These are phyloP conservation scores for Cordilura impudica DNA, from an alignment of 2,888 invertebrate species.

Conservation along the genomic window DNA sequence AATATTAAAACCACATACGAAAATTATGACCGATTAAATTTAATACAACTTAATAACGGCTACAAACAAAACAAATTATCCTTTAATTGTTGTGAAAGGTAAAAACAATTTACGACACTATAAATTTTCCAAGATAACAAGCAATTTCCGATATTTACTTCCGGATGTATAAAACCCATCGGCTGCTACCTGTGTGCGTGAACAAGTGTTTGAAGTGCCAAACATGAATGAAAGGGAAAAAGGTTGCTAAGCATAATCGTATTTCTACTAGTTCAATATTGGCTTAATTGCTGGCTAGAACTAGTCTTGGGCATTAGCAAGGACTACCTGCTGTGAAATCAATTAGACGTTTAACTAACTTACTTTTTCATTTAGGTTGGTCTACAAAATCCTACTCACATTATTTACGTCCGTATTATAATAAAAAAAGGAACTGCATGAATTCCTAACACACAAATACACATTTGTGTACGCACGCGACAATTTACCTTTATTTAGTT, in stretches of 20 bases:
- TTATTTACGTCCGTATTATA: conserved; percentile 10
- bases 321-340: conserved; percentile 75
- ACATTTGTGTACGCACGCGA: conserved; percentile 58
- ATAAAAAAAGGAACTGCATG: conserved; percentile 15
- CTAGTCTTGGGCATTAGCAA: conserved; percentile 5
- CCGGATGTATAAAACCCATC: conserved; percentile 63
- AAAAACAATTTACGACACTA: conserved; percentile 70
- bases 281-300: conserved; percentile 48
- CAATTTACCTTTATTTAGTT: conserved; percentile 52
- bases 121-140: conserved; percentile 73
- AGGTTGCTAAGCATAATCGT: neutral
- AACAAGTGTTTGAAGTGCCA: conserved; percentile 48
- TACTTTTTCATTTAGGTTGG: conserved; percentile 35
- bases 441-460: neutral
- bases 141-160: conserved; percentile 75
- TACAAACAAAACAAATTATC: conserved; percentile 21
- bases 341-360: conserved; percentile 68
- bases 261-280: conserved; percentile 20
- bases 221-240: neutral
- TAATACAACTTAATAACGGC: conserved; percentile 41
- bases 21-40: conserved; percentile 4
- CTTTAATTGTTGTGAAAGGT: conserved; percentile 50
- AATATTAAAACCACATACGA: neutral
- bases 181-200: conserved; percentile 33
- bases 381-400: conserved; percentile 38